Evolutionary conservation across 2,888 invertebrate species (phyloP), one percentile per base, ranked within the genome.

Genomic region (Bugula neritina): DNA sequence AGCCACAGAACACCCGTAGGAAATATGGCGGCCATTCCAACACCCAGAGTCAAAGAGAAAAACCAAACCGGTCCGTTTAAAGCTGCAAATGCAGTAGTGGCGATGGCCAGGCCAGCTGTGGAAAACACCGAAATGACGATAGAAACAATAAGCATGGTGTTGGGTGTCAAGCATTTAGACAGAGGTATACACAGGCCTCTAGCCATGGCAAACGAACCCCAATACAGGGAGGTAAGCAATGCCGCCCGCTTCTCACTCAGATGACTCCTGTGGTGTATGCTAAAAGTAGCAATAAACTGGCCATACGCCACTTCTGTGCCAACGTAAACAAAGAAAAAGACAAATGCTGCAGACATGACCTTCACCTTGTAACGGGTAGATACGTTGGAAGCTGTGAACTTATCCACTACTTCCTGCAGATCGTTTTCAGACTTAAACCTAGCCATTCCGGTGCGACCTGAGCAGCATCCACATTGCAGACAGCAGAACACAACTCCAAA

Each of bases 1-100:
- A 84, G 79, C 86, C 86, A 86, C 1, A 83, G 79, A n/a, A 86
- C 79, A 23, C 83, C 81, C 0, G 85, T 81, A 3, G 86, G 86
- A 73, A 86, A 85, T 5, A 85, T 80, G 5, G 86, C 84, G 0
- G 86, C 84, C 78, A 85, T 80, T 25, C 86, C 86, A 1, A 84
- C 75, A 1, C 85, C 86, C 17, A 86, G 76, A 1, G 82, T 73
- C 1, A 82, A 77, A 1, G 85, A 81, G 13, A 84, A 83, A 17
- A 82, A 73, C 84, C 85, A 85, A 25, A n/a, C 5, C 5, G 52
- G 21, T 21, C 52, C 23, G 17, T n/a, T 29, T 10, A 78, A 78
- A 35, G 80, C 69, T 1, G 80, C 74, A 35, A 85, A 76, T 75
- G 85, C 82, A 3, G 77, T 73, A 21, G 83, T 75, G 35, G 86